These are phyloP conservation scores for Drosophila robusta DNA, from an alignment of 2,888 invertebrate genomes.

Conservation along the genomic window DNA sequence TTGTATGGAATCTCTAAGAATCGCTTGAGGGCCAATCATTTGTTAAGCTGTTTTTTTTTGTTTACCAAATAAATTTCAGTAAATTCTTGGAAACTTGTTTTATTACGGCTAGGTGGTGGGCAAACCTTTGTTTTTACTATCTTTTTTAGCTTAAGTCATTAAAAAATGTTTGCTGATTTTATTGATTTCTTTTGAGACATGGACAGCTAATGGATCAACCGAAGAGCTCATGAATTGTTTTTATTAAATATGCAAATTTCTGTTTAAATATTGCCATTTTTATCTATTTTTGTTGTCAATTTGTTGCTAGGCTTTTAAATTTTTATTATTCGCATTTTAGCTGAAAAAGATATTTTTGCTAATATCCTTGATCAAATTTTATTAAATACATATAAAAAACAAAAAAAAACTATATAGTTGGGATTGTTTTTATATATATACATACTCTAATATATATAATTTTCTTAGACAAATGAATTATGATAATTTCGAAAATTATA, in stretches of 20 bases:
- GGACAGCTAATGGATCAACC: conserved; percentile 38
- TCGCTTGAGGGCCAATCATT: background rate
- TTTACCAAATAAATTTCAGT: background rate
- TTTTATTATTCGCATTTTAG: background rate
- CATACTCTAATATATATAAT: too few species aligned
- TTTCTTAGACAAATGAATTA: too few species aligned
- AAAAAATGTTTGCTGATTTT: conserved; percentile 13
- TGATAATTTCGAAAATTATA: too few species aligned
- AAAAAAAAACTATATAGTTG: too few species aligned
- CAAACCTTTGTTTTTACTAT: conserved; percentile 1
- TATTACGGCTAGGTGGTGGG: background rate
- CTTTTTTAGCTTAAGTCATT: conserved; percentile 2
- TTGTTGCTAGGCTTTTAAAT: conserved; percentile 3
- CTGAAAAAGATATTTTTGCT: background rate
- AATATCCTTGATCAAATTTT: background rate
- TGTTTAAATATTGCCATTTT: background rate
- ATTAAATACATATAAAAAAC: too few species aligned
- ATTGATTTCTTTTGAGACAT: conserved; percentile 17
- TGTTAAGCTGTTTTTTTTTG: background rate
- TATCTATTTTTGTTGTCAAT: background rate
- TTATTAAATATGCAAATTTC: conserved; percentile 20
- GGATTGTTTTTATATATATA: too few species aligned
- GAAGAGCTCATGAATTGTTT: conserved; percentile 3
- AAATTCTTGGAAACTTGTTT: conserved; percentile 36
- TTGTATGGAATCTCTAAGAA: background rate